phyloP scores from a whole-genome alignment of 2,888 invertebrate species.

The Troilus luridus region DNA sequence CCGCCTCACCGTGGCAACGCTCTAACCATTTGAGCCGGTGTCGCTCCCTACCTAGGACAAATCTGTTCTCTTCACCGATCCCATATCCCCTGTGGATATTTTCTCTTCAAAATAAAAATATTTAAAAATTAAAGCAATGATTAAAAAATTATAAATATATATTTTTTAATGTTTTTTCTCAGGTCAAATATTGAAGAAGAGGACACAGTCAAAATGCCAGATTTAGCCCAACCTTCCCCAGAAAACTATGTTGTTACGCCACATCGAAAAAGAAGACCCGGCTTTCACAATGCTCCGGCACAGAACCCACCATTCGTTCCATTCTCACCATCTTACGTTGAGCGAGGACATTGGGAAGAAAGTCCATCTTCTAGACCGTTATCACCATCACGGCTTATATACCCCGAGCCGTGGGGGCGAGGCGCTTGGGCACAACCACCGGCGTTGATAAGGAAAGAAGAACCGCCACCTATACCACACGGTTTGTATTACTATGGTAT shows the following conservation, averaged over 20 bases:
- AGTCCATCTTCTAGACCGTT: slow-evolving; percentile 63
- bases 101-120: no score
- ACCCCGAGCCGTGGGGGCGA: slow-evolving; percentile 73
- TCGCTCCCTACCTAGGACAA: no score
- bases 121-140: no score
- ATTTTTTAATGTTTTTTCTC: background rate
- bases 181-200: slow-evolving; percentile 65
- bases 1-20: no score
- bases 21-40: no score
- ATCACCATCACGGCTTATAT: slow-evolving; percentile 63
- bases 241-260: slow-evolving; percentile 91
- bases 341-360: slow-evolving; percentile 53
- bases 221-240: slow-evolving; percentile 80
- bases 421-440: slow-evolving; percentile 70
- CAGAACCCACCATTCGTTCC: slow-evolving; percentile 91
- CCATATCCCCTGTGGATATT: no score
- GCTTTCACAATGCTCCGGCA: slow-evolving; percentile 89
- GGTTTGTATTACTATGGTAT: slow-evolving; percentile 58
- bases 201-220: slow-evolving; percentile 71
- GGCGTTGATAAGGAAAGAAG: slow-evolving; percentile 64
- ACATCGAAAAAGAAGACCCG: slow-evolving; percentile 87
- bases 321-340: slow-evolving; percentile 82
- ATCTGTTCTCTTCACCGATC: no score
- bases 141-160: no score
- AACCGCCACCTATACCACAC: slow-evolving; percentile 63